phyloP scores from a whole-genome alignment of 2,797 vertebrate genomes.

The Simalia tracyae region DNA sequence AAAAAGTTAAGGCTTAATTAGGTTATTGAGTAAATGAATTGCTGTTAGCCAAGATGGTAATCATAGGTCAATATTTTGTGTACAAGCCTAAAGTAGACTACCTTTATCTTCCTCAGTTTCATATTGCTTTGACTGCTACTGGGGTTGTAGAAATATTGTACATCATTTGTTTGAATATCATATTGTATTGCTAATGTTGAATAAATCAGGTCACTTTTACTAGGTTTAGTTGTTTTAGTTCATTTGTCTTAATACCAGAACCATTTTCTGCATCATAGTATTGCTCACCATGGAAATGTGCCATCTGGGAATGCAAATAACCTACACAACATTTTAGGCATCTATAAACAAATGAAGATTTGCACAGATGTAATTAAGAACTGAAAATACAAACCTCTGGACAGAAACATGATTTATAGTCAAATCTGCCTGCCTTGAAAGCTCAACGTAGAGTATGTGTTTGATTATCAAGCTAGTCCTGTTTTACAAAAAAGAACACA shows the following conservation, averaged over 20 bases:
- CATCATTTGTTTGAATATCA: neutral
- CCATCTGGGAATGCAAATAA: constrained; percentile 72
- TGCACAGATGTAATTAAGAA: constrained; percentile 75
- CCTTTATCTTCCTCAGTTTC: neutral
- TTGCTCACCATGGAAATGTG: constrained; percentile 61
- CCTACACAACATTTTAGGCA: constrained; percentile 59
- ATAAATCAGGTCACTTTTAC: constrained; percentile 21
- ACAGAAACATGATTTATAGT: constrained; percentile 67
- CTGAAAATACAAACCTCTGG: constrained; percentile 71
- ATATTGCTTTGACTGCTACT: neutral
- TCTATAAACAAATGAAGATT: constrained; percentile 74
- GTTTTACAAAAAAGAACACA: constrained; percentile 65
- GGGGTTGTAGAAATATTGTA: neutral
- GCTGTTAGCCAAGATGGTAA: neutral
- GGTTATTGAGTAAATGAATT: neutral
- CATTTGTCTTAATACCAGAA: constrained; percentile 53
- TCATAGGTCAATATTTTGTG: neutral
- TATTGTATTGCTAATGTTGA: constrained; percentile 13
- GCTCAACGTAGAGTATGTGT: constrained; percentile 45
- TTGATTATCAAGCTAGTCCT: constrained; percentile 60
- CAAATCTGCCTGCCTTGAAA: constrained; percentile 69
- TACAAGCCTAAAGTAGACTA: neutral
- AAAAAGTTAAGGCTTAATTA: neutral
- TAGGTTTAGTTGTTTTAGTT: constrained; percentile 39
- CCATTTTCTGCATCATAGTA: constrained; percentile 42